These are phyloP conservation scores for Pseudolycoriella hygida DNA, from an alignment of 2,888 invertebrate genomes.

Conservation along the genomic window DNA sequence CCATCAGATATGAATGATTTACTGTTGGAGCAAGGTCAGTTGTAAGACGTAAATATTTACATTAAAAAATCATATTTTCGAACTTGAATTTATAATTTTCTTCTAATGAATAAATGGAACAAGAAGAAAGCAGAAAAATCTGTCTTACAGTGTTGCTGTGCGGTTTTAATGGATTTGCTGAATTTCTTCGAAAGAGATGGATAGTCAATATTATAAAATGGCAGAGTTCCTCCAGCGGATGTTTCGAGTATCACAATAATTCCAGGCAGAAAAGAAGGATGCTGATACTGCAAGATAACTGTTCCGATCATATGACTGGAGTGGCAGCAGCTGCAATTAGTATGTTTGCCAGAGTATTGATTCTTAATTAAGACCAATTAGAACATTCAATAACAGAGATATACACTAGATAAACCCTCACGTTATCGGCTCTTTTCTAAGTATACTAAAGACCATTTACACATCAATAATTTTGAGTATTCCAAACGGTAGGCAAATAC, in stretches of 20 bases:
- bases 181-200: neutral
- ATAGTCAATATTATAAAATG: neutral
- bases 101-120: neutral
- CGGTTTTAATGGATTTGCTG: constrained; percentile 2
- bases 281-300: neutral
- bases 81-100: neutral
- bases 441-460: no score
- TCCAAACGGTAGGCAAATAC: no score
- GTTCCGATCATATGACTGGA: constrained; percentile 6
- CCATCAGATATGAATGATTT: constrained; percentile 1
- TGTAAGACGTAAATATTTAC: neutral
- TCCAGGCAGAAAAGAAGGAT: neutral
- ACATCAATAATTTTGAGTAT: no score
- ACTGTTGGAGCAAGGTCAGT: constrained; percentile 5
- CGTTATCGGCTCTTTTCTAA: no score
- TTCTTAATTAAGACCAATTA: neutral
- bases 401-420: no score
- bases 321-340: constrained; percentile 1
- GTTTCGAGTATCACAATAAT: neutral
- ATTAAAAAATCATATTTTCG: neutral
- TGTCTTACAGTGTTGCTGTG: constrained; percentile 1
- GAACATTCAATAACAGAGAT: no score
- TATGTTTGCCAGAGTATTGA: neutral
- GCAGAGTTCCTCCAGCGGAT: neutral
- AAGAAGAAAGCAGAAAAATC: neutral